Conservation (phyloP, 2,113 vertebrate species). For the Pterocles gutturalis region DNA sequence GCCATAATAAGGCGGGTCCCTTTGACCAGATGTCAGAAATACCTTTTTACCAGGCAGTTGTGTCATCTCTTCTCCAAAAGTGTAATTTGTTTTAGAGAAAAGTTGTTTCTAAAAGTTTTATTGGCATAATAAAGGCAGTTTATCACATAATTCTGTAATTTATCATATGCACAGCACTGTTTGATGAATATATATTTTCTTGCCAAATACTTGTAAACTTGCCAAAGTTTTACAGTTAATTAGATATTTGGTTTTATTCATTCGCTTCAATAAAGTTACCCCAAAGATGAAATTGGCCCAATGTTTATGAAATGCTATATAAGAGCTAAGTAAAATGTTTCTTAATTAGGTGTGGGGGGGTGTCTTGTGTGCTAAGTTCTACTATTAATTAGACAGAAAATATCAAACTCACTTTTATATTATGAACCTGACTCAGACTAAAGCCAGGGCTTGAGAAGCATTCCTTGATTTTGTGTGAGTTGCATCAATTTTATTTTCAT, state of each 20-base stretch:
- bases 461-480: not conserved
- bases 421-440: not conserved
- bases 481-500: not conserved
- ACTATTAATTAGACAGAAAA: constrained; percentile 38
- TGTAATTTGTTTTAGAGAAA: constrained; percentile 25
- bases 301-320: constrained; percentile 65
- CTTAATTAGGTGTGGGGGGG: not conserved
- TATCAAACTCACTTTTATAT: not conserved
- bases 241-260: constrained; percentile 66
- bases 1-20: not conserved
- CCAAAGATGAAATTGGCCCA: constrained; percentile 57
- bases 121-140: constrained; percentile 59
- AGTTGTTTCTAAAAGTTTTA: constrained; percentile 67
- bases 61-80: not conserved
- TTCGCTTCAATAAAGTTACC: constrained; percentile 59
- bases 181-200: constrained; percentile 57
- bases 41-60: not conserved
- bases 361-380: not conserved
- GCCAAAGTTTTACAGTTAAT: constrained; percentile 71
- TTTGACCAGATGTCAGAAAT: not conserved
- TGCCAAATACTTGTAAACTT: constrained; percentile 63
- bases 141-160: constrained; percentile 59
- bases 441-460: not conserved
- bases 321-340: constrained; percentile 55
- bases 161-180: constrained; percentile 32